These are phyloP conservation scores for Noctuana brunneofusca DNA, from an alignment of 2,888 invertebrate genomes.

Conservation along the genomic window DNA sequence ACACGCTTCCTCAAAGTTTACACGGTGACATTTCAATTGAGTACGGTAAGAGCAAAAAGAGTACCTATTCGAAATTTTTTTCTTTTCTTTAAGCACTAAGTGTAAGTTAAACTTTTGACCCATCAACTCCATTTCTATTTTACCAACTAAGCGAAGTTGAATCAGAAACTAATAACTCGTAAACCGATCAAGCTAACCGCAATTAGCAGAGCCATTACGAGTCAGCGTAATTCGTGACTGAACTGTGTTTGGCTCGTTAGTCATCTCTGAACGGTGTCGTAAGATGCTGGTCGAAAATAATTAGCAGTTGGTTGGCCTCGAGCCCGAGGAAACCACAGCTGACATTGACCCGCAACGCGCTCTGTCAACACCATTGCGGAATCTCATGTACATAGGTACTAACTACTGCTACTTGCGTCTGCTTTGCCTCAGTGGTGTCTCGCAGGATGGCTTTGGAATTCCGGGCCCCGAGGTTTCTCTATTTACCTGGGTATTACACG, in stretches of 20 bases:
- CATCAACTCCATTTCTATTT: not conserved
- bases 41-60: no score
- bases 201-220: conserved; percentile 45
- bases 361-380: conserved; percentile 57
- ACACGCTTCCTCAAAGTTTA: conserved; percentile 30
- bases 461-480: no score
- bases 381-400: not conserved
- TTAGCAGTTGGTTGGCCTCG: conserved; percentile 74
- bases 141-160: not conserved
- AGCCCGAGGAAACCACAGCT: conserved; percentile 45
- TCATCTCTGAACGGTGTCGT: conserved; percentile 59
- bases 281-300: conserved; percentile 69
- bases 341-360: conserved; percentile 64
- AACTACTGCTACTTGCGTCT: no score
- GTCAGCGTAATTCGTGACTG: conserved; percentile 55
- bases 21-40: conserved; percentile 29
- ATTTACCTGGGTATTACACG: no score
- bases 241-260: conserved; percentile 55
- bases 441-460: no score
- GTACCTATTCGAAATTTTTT: not conserved
- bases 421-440: no score
- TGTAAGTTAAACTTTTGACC: no score
- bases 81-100: not conserved
- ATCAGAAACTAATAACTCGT: conserved; percentile 17
- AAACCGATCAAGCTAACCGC: conserved; percentile 8